Base-by-base conservation (phyloP, 2,888 invertebrate genomes). In the Dolichomitus sp. region DNA sequence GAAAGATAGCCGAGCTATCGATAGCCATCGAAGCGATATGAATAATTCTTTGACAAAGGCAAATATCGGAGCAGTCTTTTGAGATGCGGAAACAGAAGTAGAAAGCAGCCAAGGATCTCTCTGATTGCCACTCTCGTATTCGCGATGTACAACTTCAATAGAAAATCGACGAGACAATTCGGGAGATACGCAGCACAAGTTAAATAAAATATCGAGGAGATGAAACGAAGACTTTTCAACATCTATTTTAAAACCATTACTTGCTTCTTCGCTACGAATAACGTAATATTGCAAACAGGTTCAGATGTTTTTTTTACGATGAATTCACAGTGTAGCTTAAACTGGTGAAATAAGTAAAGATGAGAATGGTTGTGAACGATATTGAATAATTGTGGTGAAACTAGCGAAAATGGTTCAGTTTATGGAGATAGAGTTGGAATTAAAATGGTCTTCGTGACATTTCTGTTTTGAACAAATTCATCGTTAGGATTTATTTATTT, bases 1-100 rank as follows among this genome's bases (percentile, higher is more conserved):
- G 23, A 23, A 17, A 50, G 33, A 17, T 5, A 40, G 17, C 17
- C 33, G 52, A 14, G 48, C 19, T 61, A 81, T 81, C 77, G 81
- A 81, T 73, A 69, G 68, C 76, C 73, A 81, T 77, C 54, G 73
- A 73, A 81, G 73, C 76, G 81, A 77, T 77, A 81, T 81, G 77
- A 81, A 81, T 81, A 74, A 81, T 78, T 81, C 77, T 65, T 78
- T 57, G 69, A 23, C 69, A 69, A 74, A 81, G 73, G 70, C 78
- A 76, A 81, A 78, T 78, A 78, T 78, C 77, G 57, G 78, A 65
- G 68, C 72, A 77, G 68, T 77, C 73, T 70, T 40, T 75, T 6
- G 50, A 75, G 45, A 61, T 59, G 73, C 37, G 73, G 52, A 63
- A 65, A 61, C 54, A 73, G 57, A 75, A 40, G 69, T 48, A 57